These are phyloP conservation scores for Thamnaconus septentrionalis DNA, from an alignment of 2,113 vertebrate species.

Conservation along the genomic window DNA sequence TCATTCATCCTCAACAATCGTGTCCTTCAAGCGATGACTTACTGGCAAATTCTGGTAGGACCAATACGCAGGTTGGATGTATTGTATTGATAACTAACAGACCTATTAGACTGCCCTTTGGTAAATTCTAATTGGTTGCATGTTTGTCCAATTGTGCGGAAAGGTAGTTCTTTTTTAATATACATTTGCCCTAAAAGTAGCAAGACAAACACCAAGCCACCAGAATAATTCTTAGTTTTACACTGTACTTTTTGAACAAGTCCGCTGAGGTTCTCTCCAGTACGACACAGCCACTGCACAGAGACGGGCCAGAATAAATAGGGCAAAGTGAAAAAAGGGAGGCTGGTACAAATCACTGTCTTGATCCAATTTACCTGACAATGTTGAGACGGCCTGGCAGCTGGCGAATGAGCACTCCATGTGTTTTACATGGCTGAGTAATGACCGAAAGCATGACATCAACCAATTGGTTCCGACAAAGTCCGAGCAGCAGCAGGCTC, in stretches of 20 bases:
- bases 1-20: too few relatives aligned
- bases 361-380: constrained; percentile 64
- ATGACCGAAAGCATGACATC: neutral
- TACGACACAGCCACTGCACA: constrained; percentile 35
- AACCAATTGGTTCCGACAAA: too few relatives aligned
- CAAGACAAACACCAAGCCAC: too few relatives aligned
- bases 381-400: constrained; percentile 39
- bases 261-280: constrained; percentile 28
- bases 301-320: constrained; percentile 39
- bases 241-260: too few relatives aligned
- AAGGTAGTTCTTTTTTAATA: constrained; percentile 44
- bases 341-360: constrained; percentile 54
- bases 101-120: neutral
- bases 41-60: too few relatives aligned
- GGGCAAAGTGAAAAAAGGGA: constrained; percentile 60
- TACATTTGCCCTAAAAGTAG: too few relatives aligned
- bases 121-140: neutral
- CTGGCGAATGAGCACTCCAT: constrained; percentile 43
- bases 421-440: constrained; percentile 56
- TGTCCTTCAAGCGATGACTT: too few relatives aligned
- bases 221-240: too few relatives aligned
- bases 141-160: neutral
- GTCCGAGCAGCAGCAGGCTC: too few relatives aligned
- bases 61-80: too few relatives aligned
- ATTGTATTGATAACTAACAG: too few relatives aligned